Conservation (phyloP, 2,797 vertebrate species). For the Platalea minor region DNA sequence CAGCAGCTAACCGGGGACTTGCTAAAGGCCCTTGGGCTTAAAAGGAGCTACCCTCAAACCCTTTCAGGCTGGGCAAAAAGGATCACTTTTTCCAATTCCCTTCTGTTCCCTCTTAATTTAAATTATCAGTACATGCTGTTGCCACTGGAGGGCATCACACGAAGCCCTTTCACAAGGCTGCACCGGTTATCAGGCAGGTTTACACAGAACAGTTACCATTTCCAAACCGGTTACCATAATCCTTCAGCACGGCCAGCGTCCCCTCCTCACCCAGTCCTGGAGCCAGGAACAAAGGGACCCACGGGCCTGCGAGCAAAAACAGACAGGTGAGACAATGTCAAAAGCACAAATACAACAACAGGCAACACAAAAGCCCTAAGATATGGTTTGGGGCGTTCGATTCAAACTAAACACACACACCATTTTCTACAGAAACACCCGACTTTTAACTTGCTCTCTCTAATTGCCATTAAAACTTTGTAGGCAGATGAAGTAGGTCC, state of each 20-base stretch:
- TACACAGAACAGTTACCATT: background rate
- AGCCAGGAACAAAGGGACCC: background rate
- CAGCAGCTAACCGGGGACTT: background rate
- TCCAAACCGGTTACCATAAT: background rate
- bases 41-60: background rate
- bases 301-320: background rate
- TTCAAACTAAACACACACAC: background rate
- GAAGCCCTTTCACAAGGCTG: background rate
- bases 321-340: background rate
- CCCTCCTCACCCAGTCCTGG: background rate
- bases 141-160: constrained; percentile 39
- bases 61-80: background rate
- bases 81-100: background rate
- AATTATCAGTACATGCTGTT: background rate
- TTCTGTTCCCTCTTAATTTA: background rate
- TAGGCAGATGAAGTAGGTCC: constrained; percentile 79
- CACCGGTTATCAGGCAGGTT: background rate
- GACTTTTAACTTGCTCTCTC: background rate
- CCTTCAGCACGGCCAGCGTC: accelerated
- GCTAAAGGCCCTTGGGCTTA: background rate
- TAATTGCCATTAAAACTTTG: constrained; percentile 16
- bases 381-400: accelerated
- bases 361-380: background rate
- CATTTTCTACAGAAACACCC: background rate
- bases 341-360: background rate